Percentiles rank a stretch among this genome's conserved stretches.
phyloP scores from a whole-genome alignment of 2,888 invertebrate genomes.

The Diadegma fenestrale region DNA sequence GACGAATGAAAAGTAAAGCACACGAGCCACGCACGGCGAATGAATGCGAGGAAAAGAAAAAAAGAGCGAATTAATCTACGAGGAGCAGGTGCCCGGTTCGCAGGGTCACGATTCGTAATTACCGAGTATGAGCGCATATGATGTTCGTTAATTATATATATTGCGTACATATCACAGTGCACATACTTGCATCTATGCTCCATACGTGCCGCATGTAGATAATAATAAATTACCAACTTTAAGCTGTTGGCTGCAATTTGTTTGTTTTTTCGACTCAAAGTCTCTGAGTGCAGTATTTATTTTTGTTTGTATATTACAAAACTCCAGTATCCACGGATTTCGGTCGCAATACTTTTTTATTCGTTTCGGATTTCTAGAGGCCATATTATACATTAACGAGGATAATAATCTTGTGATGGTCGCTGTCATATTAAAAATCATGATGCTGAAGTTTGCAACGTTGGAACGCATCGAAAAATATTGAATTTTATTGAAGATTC shows the following conservation, averaged over 20 bases:
- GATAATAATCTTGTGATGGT: not conserved
- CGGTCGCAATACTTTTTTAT: not conserved
- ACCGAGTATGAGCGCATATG: slow-evolving; percentile 30
- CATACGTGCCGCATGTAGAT: slow-evolving; percentile 10
- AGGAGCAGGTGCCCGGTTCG: slow-evolving; percentile 71
- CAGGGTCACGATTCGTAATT: slow-evolving; percentile 67
- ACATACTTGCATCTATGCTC: slow-evolving; percentile 1
- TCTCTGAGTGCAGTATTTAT: slow-evolving; percentile 17
- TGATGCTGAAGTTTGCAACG: no score
- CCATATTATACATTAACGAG: not conserved
- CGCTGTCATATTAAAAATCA: not conserved
- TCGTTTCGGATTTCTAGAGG: not conserved
- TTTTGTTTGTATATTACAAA: slow-evolving; percentile 39
- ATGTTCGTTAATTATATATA: slow-evolving; percentile 31
- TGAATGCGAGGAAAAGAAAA: slow-evolving; percentile 22
- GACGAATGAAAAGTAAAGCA: slow-evolving; percentile 12
- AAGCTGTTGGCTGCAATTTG: not conserved
- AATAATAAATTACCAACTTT: slow-evolving; percentile 31
- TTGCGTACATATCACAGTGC: slow-evolving; percentile 15
- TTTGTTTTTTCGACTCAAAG: not conserved
- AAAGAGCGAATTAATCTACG: slow-evolving; percentile 70
- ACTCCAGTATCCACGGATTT: slow-evolving; percentile 26
- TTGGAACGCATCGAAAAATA: no score
- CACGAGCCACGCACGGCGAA: not conserved
- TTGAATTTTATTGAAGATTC: no score